Conservation (phyloP, 2,888 invertebrate species). For the Xylocampa areola region DNA sequence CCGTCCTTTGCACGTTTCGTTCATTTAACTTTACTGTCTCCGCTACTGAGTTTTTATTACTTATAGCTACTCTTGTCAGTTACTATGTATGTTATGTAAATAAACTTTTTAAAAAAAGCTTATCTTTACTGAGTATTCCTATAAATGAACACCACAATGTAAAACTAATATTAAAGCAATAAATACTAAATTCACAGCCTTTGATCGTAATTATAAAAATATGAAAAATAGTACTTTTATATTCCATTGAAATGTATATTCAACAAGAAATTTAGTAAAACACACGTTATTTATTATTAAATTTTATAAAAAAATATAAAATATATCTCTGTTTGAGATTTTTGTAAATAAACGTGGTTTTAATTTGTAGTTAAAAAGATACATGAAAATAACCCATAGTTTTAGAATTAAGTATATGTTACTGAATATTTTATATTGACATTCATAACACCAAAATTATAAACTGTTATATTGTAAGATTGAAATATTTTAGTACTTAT, state of each 20-base stretch:
- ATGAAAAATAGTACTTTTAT: slow-evolving; percentile 67
- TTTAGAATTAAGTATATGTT: slow-evolving; percentile 13
- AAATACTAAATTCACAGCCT: slow-evolving; percentile 48
- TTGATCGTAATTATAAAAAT: slow-evolving; percentile 57
- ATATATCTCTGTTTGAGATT: slow-evolving; percentile 71
- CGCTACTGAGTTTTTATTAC: slow-evolving; percentile 79
- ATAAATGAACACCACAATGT: slow-evolving; percentile 61
- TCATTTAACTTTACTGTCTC: slow-evolving; percentile 64
- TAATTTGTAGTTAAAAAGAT: slow-evolving; percentile 61
- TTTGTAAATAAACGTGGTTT: slow-evolving; percentile 77
- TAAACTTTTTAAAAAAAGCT: slow-evolving; percentile 80
- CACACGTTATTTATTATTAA: slow-evolving; percentile 68
- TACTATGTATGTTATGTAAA: slow-evolving; percentile 86
- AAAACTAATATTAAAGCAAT: slow-evolving; percentile 39
- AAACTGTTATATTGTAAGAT: no score
- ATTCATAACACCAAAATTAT: no score
- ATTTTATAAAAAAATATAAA: slow-evolving; percentile 70
- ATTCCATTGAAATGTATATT: slow-evolving; percentile 69
- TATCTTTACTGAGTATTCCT: slow-evolving; percentile 73
- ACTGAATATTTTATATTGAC: no score
- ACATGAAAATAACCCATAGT: slow-evolving; percentile 16
- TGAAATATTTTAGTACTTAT: no score
- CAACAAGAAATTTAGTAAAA: slow-evolving; percentile 65
- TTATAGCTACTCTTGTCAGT: slow-evolving; percentile 80
- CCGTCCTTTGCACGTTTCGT: slow-evolving; percentile 36